Conservation (phyloP, 2,888 invertebrate genomes). For the Stenichneumon culpator region DNA sequence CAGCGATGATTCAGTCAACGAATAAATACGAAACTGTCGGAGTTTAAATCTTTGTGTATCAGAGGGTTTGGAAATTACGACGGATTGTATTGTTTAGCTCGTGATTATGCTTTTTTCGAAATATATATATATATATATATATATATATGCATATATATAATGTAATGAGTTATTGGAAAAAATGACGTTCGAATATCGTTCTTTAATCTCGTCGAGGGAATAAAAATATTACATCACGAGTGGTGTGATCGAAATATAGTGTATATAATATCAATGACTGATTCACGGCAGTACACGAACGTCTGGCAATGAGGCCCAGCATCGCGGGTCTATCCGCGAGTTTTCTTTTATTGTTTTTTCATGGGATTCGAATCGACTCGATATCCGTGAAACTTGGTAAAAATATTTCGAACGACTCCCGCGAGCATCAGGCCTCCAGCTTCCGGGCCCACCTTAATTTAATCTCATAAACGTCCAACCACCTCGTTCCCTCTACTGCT, state of each 20-base stretch:
- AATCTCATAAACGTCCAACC: conserved; percentile 79
- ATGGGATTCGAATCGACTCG: conserved; percentile 74
- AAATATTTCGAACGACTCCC: conserved; percentile 78
- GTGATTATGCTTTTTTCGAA: conserved; percentile 3
- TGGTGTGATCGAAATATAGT: conserved; percentile 12
- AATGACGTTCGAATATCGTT: conserved; percentile 11
- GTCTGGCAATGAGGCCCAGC: conserved; percentile 69
- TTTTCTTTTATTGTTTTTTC: conserved; percentile 67
- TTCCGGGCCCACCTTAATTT: conserved; percentile 76
- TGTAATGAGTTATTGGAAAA: conserved; percentile 24
- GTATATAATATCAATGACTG: conserved; percentile 65
- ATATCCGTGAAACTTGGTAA: conserved; percentile 73
- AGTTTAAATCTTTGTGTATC: not conserved
- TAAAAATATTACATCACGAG: conserved; percentile 46
- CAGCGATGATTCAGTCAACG: conserved; percentile 37
- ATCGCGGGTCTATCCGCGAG: conserved; percentile 74
- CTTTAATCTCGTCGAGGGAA: conserved; percentile 28
- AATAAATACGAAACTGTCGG: conserved; percentile 1
- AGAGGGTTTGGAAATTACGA: conserved; percentile 14
- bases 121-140: not conserved
- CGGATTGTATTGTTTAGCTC: conserved; percentile 4
- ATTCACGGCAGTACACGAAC: conserved; percentile 68
- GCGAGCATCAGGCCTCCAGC: conserved; percentile 68
- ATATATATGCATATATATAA: too few relatives aligned
- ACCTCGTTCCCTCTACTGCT: conserved; percentile 79